A percentile compares a stretch with the other conserved stretches of the same genome.
Conservation (phyloP, 2,113 vertebrate species). For the Rhinolophus sinicus region DNA sequence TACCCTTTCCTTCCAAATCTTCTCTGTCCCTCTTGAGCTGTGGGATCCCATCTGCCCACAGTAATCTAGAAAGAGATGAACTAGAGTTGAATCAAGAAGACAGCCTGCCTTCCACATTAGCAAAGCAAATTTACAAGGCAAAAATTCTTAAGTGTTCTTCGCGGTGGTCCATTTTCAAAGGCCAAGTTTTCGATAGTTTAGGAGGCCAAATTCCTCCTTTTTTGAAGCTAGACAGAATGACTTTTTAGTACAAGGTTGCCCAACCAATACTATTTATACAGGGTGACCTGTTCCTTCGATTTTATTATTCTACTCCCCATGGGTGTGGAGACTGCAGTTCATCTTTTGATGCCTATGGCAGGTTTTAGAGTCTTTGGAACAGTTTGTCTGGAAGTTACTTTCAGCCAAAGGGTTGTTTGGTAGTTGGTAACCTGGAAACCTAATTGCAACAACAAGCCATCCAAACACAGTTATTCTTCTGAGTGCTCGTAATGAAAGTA, state of each 20-base stretch:
- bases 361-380: conserved; percentile 47
- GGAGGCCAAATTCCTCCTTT: conserved; percentile 44
- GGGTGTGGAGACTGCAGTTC: conserved; percentile 14
- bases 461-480: conserved; percentile 72
- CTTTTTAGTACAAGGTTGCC: neutral
- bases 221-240: conserved; percentile 20
- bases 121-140: neutral
- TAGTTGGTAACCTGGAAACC: conserved; percentile 83
- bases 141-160: conserved; percentile 47
- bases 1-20: neutral
- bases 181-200: conserved; percentile 49
- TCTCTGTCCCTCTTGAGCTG: neutral
- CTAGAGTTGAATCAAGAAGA: neutral
- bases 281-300: conserved; percentile 17
- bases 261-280: conserved; percentile 27
- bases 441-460: conserved; percentile 80
- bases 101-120: neutral
- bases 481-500: conserved; percentile 69
- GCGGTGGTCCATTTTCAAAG: neutral
- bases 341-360: neutral
- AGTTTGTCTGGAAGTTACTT: conserved; percentile 46
- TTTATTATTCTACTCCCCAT: conserved; percentile 12
- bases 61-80: neutral
- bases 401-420: conserved; percentile 76
- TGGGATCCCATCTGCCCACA: neutral